A percentile compares a stretch with the other conserved stretches of the same genome.
Evolutionary conservation across 2,888 invertebrate genomes (phyloP).

Genomic region (Parascotia fuliginaria): DNA sequence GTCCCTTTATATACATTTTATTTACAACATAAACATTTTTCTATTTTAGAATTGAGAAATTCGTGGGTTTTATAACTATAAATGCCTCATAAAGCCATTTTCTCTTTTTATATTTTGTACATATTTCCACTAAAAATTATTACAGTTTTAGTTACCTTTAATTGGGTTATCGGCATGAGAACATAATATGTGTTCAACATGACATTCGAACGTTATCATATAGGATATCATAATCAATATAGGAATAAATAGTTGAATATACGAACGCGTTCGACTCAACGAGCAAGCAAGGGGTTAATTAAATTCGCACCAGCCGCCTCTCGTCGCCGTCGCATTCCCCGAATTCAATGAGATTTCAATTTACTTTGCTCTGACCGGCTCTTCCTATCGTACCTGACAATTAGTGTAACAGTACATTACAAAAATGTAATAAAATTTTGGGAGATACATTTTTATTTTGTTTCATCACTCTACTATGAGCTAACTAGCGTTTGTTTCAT

Average conservation of each 20-base stretch:
- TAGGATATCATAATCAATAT: constrained; percentile 41
- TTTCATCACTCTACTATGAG: neutral
- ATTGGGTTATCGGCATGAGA: no score
- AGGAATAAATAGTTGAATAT: constrained; percentile 25
- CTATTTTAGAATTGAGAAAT: no score
- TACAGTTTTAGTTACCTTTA: no score
- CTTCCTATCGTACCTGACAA: constrained; percentile 64
- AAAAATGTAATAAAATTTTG: constrained; percentile 41
- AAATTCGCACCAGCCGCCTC: constrained; percentile 83
- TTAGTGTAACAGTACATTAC: constrained; percentile 63
- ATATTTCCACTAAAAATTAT: no score
- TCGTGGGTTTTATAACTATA: no score
- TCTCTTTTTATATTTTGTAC: no score
- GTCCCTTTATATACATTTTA: neutral
- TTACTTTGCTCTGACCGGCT: constrained; percentile 76
- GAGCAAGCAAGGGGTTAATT: constrained; percentile 83
- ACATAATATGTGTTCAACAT: neutral
- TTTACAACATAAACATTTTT: neutral
- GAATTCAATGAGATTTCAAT: constrained; percentile 85
- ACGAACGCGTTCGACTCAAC: constrained; percentile 65
- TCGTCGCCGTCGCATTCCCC: constrained; percentile 80
- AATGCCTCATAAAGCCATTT: no score
- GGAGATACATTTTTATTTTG: neutral
- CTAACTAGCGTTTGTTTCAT: no score
- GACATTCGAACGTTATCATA: constrained; percentile 9